Conservation (phyloP, 1,140 invertebrate genomes). For the Scaptomyza montana region DNA sequence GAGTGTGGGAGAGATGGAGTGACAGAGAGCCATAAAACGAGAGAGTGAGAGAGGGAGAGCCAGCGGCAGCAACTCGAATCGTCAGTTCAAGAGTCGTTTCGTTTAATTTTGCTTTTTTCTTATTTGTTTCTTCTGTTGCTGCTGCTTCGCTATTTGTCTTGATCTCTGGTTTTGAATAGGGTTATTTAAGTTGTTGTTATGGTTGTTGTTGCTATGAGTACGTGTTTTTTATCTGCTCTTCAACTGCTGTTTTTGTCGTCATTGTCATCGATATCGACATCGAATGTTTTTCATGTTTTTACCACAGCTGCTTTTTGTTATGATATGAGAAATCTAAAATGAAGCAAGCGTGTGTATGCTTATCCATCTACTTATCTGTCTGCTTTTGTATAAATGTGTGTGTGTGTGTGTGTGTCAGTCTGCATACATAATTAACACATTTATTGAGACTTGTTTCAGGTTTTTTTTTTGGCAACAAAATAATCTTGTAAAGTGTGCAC, state of each 20-base stretch:
- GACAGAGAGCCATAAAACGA: constrained; percentile 5
- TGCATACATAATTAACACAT: constrained; percentile 47
- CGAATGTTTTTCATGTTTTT: constrained; percentile 24
- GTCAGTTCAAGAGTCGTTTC: constrained; percentile 54
- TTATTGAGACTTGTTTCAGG: constrained; percentile 32
- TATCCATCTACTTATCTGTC: not conserved
- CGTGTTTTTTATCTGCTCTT: constrained; percentile 62
- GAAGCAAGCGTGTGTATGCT: constrained; percentile 40
- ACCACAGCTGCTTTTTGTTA: constrained; percentile 78
- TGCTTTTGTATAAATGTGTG: not conserved
- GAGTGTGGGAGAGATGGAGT: constrained; percentile 30
- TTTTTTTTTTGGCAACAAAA: constrained; percentile 2
- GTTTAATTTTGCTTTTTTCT: constrained; percentile 26
- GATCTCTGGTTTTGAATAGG: constrained; percentile 79
- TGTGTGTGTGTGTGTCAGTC: not conserved
- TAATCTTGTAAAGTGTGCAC: constrained; percentile 34
- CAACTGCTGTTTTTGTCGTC: constrained; percentile 25
- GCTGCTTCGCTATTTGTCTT: constrained; percentile 59
- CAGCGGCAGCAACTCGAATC: constrained; percentile 31
- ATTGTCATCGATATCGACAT: constrained; percentile 31
- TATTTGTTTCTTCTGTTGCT: constrained; percentile 41
- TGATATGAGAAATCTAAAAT: constrained; percentile 69
- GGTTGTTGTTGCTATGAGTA: constrained; percentile 38
- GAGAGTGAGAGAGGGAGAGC: constrained; percentile 11
- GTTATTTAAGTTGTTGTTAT: constrained; percentile 30